Evolutionary conservation across 2,797 vertebrate species (phyloP).

Genomic region (Amazonetta brasiliensis): DNA sequence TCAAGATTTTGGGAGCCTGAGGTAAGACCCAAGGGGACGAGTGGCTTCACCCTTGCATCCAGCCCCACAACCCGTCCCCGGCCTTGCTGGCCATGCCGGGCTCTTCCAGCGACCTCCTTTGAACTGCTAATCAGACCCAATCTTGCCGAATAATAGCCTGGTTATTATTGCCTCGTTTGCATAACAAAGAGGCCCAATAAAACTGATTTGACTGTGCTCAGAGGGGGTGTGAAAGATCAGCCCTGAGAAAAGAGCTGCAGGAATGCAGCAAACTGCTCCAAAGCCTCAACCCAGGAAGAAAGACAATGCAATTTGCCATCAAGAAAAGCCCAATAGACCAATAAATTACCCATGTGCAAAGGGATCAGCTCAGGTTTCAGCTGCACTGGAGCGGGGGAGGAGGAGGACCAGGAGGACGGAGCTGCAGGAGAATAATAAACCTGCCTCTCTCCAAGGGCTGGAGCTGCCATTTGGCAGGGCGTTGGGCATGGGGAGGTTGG

Average conservation of each 20-base stretch:
- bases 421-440: conserved; percentile 61
- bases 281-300: conserved; percentile 80
- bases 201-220: conserved; percentile 73
- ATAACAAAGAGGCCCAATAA: conserved; percentile 85
- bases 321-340: conserved; percentile 87
- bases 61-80: neutral
- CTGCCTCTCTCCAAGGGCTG: conserved; percentile 82
- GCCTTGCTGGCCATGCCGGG: neutral
- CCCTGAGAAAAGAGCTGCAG: conserved; percentile 75
- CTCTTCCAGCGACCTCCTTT: conserved; percentile 75
- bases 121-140: conserved; percentile 84
- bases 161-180: conserved; percentile 82
- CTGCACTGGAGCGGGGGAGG: conserved; percentile 69
- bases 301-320: conserved; percentile 89
- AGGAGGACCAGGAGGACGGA: conserved; percentile 48
- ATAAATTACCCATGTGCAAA: conserved; percentile 89
- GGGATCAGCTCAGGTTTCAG: conserved; percentile 88
- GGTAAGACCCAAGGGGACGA: neutral
- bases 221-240: conserved; percentile 77
- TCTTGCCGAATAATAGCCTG: conserved; percentile 81
- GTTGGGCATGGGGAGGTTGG: neutral
- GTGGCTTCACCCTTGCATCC: neutral
- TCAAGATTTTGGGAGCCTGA: neutral
- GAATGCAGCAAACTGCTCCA: conserved; percentile 77
- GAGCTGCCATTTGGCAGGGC: neutral